These are phyloP conservation scores for Phocides pigmalion DNA, from an alignment of 1,140 invertebrate genomes.

Conservation along the genomic window DNA sequence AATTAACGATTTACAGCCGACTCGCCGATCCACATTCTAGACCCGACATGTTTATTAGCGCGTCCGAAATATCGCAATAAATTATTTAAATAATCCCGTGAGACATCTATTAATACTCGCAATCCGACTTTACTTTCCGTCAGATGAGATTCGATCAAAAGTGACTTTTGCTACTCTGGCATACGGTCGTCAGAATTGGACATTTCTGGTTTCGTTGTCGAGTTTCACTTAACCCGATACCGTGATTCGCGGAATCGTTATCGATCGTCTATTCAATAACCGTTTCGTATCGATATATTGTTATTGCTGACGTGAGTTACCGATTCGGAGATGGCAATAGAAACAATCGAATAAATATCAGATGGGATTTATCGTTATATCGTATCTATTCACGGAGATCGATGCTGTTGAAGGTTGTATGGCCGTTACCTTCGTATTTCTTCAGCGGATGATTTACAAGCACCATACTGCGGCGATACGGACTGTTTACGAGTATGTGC, in stretches of 20 bases:
- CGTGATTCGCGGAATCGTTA: constrained; percentile 49
- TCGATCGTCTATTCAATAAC: constrained; percentile 68
- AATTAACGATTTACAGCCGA: constrained; percentile 48
- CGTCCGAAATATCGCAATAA: constrained; percentile 54
- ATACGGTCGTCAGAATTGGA: neutral
- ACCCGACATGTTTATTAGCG: constrained; percentile 63
- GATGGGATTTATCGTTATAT: constrained; percentile 60
- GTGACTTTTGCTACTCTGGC: constrained; percentile 18
- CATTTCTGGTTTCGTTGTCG: constrained; percentile 9
- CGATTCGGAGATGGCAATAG: constrained; percentile 61
- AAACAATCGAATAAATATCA: constrained; percentile 72
- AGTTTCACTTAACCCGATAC: constrained; percentile 41
- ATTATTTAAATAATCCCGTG: constrained; percentile 52
- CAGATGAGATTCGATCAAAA: constrained; percentile 11
- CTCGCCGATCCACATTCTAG: constrained; percentile 42
- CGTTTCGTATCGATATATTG: constrained; percentile 69
- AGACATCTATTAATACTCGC: constrained; percentile 36
- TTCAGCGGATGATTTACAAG: constrained; percentile 18
- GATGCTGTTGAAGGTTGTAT: constrained; percentile 52
- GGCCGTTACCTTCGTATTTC: constrained; percentile 30
- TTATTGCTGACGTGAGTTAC: constrained; percentile 72
- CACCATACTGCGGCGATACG: constrained; percentile 9
- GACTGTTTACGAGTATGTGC: constrained; percentile 15
- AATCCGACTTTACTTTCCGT: constrained; percentile 24
- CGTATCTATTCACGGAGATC: constrained; percentile 54